These are phyloP conservation scores for Enhydra lutris DNA, from an alignment of 2,113 vertebrate species.

Conservation along the genomic window DNA sequence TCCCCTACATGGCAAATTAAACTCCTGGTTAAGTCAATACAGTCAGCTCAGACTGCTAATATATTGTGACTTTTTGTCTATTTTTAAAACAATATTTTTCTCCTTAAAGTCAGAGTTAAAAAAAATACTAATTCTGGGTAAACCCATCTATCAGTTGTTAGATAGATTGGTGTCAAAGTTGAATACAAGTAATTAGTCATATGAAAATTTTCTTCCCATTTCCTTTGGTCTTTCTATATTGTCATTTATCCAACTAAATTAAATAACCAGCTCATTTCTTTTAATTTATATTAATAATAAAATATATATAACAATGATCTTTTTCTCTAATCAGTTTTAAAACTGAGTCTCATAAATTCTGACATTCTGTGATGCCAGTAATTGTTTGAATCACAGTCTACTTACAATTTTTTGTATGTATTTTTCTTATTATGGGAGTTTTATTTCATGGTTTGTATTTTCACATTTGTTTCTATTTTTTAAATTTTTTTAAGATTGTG, in stretches of 20 bases:
- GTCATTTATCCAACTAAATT: not conserved
- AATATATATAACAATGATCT: not conserved
- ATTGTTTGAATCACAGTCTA: not conserved
- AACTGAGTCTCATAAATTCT: not conserved
- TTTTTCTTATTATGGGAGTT: not conserved
- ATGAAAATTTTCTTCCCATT: not conserved
- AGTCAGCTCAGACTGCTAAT: not conserved
- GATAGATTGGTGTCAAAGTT: not conserved
- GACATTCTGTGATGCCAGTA: not conserved
- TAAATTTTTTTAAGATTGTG: not conserved
- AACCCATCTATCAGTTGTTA: not conserved
- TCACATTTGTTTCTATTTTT: not conserved
- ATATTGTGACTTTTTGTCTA: not conserved
- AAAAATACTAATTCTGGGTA: not conserved
- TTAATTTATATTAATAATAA: not conserved
- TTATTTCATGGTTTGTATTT: not conserved
- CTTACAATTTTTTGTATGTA: not conserved
- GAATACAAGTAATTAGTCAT: not conserved
- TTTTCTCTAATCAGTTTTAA: not conserved
- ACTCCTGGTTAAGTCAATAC: not conserved
- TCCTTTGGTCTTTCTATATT: not conserved
- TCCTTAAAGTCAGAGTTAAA: not conserved
- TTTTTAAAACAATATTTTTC: not conserved
- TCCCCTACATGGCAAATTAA: not conserved
- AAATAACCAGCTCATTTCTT: not conserved